Percentiles rank a stretch among this genome's conserved stretches.
Conservation (phyloP, 2,797 vertebrate genomes). For the Petrocephalus sullivani region DNA sequence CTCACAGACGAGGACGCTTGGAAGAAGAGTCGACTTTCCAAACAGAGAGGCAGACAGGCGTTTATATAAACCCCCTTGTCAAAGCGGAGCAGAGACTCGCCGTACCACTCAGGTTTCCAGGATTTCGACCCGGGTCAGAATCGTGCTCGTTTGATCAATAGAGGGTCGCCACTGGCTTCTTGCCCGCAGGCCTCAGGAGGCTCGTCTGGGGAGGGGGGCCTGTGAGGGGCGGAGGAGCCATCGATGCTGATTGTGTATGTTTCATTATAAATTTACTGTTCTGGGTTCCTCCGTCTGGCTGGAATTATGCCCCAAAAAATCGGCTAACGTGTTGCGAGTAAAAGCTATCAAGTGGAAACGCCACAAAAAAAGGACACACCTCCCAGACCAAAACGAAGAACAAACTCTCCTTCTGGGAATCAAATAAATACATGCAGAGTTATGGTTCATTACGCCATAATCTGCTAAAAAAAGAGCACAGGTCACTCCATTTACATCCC, state of each 20-base stretch:
- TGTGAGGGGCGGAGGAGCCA: slow-evolving; percentile 31
- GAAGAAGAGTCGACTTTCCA: slow-evolving; percentile 36
- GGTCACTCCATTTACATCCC: not conserved
- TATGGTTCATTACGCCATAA: not conserved
- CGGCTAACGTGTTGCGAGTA: slow-evolving; percentile 47
- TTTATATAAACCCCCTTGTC: slow-evolving; percentile 29
- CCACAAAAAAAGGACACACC: slow-evolving; percentile 28
- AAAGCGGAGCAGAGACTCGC: not conserved
- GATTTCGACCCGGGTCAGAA: not conserved
- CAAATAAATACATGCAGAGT: slow-evolving; percentile 40
- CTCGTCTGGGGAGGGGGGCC: slow-evolving; percentile 42
- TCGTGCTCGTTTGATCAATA: not conserved
- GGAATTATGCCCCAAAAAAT: slow-evolving; percentile 47
- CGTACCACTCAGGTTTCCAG: not conserved
- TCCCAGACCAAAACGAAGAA: slow-evolving; percentile 33
- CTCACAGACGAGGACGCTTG: slow-evolving; percentile 37
- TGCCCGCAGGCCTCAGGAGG: slow-evolving; percentile 35
- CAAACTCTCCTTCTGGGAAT: slow-evolving; percentile 40
- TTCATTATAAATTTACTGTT: slow-evolving; percentile 39
- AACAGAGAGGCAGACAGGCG: slow-evolving; percentile 39
- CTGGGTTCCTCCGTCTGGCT: slow-evolving; percentile 33
- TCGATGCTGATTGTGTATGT: slow-evolving; percentile 28
- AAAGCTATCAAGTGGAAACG: slow-evolving; percentile 24
- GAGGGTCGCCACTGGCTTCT: slow-evolving; percentile 14
- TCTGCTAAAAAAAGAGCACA: not conserved